Evolutionary conservation across 2,797 vertebrate genomes (phyloP), one percentile per base, ranked within the genome.

Genomic region (Todus mexicanus): DNA sequence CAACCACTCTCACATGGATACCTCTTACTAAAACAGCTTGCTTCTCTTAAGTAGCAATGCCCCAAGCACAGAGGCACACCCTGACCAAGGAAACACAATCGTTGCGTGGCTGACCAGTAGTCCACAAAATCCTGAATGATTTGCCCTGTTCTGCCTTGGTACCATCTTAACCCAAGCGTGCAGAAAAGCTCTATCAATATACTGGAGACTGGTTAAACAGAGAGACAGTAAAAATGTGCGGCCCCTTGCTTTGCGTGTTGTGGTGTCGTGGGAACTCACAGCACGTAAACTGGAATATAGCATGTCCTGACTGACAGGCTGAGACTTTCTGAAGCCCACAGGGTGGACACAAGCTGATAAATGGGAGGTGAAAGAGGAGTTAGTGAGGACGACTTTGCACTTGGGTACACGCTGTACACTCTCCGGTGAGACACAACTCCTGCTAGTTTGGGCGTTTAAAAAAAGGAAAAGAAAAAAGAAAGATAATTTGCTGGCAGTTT

Each of bases 201-300:
- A 18, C 37, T 2, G 0, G 22, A n/a, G 21, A 19, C 27, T n/a
- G 38, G 27, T 33, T 38, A 69, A 56, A 61, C 9, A 4, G 2
- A 15, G 18, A 14, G 15, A n/a, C n/a, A n/a, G n/a, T n/a, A n/a
- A n/a, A 19, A 33, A 40, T 4, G 1, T 17, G 5, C 1, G 0
- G 19, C 6, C 57, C 19, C 33, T 7, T 37, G 59, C 37, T 56
- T 20, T 15, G 10, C 5, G 50, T 8, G 35, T 7, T 43, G 25
- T 4, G 1, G 19, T 19, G 17, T 26, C 33, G 31, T 6, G 26
- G 54, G 38, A 79, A 10, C 26, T 3, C 5, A 31, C 2, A 17
- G 56, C 47, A 4, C 37, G 6, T 25, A 64, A 20, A 25, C 47
- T 60, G 57, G n/a, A 45, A 21, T 17, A 37, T 12, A 4, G 42